phyloP scores from a whole-genome alignment of 2,113 vertebrate species.

The Hydrolagus affinis region DNA sequence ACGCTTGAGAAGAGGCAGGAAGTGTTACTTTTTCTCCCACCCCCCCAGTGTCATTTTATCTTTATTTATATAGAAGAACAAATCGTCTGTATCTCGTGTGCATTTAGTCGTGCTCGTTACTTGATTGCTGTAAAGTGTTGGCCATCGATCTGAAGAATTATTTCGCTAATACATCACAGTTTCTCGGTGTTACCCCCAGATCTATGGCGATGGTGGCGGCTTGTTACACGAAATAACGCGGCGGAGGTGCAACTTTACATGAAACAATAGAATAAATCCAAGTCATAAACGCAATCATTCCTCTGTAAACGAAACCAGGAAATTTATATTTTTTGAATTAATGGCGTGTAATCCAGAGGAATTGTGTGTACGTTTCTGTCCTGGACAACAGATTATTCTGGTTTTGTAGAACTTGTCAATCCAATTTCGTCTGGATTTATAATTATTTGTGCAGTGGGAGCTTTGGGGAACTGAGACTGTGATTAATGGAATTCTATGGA shows the following conservation, averaged over 20 bases:
- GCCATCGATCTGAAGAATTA: too few relatives aligned
- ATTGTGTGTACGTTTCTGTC: background rate
- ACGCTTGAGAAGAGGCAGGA: too few relatives aligned
- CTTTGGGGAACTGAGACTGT: constrained; percentile 8
- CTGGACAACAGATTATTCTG: background rate
- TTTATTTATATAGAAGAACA: too few relatives aligned
- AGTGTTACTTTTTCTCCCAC: too few relatives aligned
- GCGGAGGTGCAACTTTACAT: background rate
- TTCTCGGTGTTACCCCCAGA: too few relatives aligned
- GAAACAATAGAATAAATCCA: background rate
- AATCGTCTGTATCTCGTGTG: too few relatives aligned
- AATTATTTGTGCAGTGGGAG: constrained; percentile 29
- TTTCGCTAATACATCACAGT: too few relatives aligned
- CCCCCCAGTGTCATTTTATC: too few relatives aligned
- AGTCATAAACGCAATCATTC: background rate
- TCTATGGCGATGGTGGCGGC: too few relatives aligned
- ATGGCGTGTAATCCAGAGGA: background rate
- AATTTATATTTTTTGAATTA: background rate
- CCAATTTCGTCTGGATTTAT: constrained; percentile 24
- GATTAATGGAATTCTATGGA: constrained; percentile 31
- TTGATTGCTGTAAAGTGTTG: too few relatives aligned
- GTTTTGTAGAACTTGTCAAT: constrained; percentile 24
- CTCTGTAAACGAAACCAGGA: background rate
- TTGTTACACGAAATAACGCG: too few relatives aligned
- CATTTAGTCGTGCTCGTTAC: too few relatives aligned